Evolutionary conservation across 1,140 invertebrate species (phyloP), one percentile per base, ranked within the genome.

Genomic region (Lepidotrigona ventralis): DNA sequence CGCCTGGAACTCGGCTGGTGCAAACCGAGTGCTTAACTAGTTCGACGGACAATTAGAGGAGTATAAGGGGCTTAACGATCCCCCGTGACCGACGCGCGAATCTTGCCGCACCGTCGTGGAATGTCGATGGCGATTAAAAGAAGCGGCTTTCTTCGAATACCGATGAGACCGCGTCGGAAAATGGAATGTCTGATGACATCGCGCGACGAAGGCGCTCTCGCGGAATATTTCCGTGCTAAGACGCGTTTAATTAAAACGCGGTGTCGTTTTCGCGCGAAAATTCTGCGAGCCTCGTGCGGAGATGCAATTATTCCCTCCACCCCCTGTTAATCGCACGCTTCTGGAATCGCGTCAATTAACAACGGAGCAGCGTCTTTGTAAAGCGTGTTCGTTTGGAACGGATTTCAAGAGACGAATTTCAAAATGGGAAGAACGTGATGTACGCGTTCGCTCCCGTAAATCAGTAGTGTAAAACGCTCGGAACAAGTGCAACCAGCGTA

Each of bases 171-270:
- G 9, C 12, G 23, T 26, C 26, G 54, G 54, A 9, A 77, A 70
- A n/a, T 58, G 81, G 74, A 82, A 77, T 76, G 64, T 21, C 66
- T 15, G 72, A 58, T 68, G 60, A 56, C 21, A 46, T 23, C 63
- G 60, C 69, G 21, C n/a, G 14, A 19, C 19, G n/a, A n/a, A n/a
- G n/a, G n/a, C n/a, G n/a, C n/a, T n/a, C n/a, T n/a, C n/a, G 15
- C 72, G 53, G 21, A 75, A 75, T 81, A 46, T 39, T 75, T 56
- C 71, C n/a, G 33, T 29, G 51, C 75, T 81, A 81, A 74, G 71
- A 68, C 60, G 51, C 12, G 6, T 81, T 81, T 81, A 81, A 81
- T 81, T 75, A 81, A 75, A 66, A 54, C 80, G 72, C 39, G 8
- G 39, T 46, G 39, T 46, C 39, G 39, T 46, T 46, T 46, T 46